These are phyloP conservation scores for Ambastaia sidthimunki DNA, from an alignment of 2,797 vertebrate species.

Conservation along the genomic window DNA sequence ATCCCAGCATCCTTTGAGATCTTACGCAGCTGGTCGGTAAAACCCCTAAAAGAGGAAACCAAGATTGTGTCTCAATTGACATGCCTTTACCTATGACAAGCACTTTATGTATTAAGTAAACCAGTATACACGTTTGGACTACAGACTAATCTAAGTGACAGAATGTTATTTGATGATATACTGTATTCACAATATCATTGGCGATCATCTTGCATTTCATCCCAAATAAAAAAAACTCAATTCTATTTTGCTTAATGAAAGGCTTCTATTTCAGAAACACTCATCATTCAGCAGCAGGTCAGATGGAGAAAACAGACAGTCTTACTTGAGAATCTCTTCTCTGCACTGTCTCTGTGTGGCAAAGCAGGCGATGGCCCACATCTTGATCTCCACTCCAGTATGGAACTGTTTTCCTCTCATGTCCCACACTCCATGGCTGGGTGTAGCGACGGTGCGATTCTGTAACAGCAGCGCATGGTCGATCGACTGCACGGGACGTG, in stretches of 20 bases:
- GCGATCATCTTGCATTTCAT: no score
- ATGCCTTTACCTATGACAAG: background rate
- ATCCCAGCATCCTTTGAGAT: conserved; percentile 99
- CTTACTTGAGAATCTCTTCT: conserved; percentile 98
- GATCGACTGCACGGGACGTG: conserved; percentile 55
- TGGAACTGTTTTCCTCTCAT: conserved; percentile 99
- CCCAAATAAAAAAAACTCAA: no score
- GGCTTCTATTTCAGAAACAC: no score
- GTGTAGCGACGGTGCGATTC: conserved; percentile 97
- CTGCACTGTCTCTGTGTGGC: conserved; percentile 97
- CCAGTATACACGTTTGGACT: no score
- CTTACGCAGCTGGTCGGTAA: conserved; percentile 94
- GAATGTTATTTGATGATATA: no score
- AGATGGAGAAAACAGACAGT: background rate
- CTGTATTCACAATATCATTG: no score
- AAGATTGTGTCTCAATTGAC: background rate
- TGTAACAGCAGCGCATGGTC: conserved; percentile 74
- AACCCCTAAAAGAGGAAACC: conserved; percentile 80
- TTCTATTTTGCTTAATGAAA: no score
- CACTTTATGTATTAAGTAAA: background rate
- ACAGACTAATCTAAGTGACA: no score
- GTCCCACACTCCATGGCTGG: conserved; percentile 98
- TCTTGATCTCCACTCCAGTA: conserved; percentile 98
- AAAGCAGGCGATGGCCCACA: conserved; percentile 99
- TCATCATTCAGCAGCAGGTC: no score